phyloP scores from a whole-genome alignment of 2,797 vertebrate genomes.

The Micropoecilia bifurca region DNA sequence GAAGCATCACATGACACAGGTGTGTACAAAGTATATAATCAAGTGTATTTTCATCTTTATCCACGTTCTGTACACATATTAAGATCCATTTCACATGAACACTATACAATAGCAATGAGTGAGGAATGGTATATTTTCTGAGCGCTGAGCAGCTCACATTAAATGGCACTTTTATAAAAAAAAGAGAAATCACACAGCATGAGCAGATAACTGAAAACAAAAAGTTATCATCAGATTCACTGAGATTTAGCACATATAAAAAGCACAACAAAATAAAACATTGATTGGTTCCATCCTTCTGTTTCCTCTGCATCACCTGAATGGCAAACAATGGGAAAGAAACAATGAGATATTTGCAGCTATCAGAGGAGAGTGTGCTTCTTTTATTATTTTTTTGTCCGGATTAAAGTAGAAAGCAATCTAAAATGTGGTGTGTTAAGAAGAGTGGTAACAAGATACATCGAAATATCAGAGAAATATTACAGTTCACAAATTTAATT shows the following conservation, averaged over 20 bases:
- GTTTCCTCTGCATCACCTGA: slow-evolving; percentile 69
- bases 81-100: slow-evolving; percentile 88
- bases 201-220: slow-evolving; percentile 76
- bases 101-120: slow-evolving; percentile 89
- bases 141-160: slow-evolving; percentile 76
- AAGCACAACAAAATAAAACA: slow-evolving; percentile 73
- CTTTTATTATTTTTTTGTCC: slow-evolving; percentile 49
- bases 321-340: slow-evolving; percentile 67
- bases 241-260: slow-evolving; percentile 78
- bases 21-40: slow-evolving; percentile 89
- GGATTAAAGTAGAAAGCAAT: slow-evolving; percentile 72
- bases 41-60: slow-evolving; percentile 89
- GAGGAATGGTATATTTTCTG: slow-evolving; percentile 86
- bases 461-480: slow-evolving; percentile 86
- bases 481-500: slow-evolving; percentile 86
- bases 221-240: slow-evolving; percentile 75
- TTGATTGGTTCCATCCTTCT: slow-evolving; percentile 63
- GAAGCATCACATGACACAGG: slow-evolving; percentile 78
- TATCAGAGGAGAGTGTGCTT: slow-evolving; percentile 72
- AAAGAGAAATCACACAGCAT: slow-evolving; percentile 76
- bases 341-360: slow-evolving; percentile 61
- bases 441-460: slow-evolving; percentile 85
- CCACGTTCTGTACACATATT: slow-evolving; percentile 88
- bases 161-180: slow-evolving; percentile 83
- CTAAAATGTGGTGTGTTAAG: slow-evolving; percentile 75